Percentiles rank a stretch among this genome's conserved stretches.
Conservation (phyloP, 2,113 vertebrate species). For the Cacatua alba region DNA sequence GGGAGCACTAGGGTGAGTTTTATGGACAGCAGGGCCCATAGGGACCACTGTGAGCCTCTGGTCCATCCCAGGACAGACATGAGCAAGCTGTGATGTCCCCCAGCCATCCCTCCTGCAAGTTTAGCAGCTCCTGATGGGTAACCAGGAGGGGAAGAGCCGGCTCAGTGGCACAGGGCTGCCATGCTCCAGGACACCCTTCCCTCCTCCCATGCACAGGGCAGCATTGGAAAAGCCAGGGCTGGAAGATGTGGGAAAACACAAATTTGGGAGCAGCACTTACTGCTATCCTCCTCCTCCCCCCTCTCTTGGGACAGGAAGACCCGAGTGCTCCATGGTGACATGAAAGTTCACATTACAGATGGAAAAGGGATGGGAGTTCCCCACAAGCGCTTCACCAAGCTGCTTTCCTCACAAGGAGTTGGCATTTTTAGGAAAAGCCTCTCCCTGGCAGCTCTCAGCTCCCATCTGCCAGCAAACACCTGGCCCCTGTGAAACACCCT, state of each 20-base stretch:
- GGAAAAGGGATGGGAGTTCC: not conserved
- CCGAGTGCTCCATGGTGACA: fast-evolving
- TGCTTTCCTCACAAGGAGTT: fast-evolving
- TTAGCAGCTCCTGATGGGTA: fast-evolving
- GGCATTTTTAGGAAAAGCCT: not conserved
- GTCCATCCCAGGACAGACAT: not conserved
- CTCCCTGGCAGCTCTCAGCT: not conserved
- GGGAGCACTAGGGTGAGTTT: not conserved
- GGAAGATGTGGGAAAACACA: fast-evolving
- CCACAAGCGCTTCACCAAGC: not conserved
- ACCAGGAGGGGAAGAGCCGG: not conserved
- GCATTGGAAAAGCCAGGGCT: fast-evolving
- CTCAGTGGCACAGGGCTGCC: not conserved
- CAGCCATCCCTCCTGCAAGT: not conserved
- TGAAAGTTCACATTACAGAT: not conserved
- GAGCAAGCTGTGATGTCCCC: not conserved
- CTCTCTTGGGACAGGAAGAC: fast-evolving
- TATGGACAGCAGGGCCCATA: not conserved
- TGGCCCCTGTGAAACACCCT: not conserved
- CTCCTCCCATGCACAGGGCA: fast-evolving
- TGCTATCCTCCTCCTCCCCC: fast-evolving
- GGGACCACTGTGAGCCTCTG: not conserved
- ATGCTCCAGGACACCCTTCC: not conserved
- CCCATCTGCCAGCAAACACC: not conserved
- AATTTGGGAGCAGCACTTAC: fast-evolving